Evolutionary conservation across 2,113 vertebrate genomes (phyloP), one percentile per base, ranked within the genome.

Genomic region (Clupea harengus): DNA sequence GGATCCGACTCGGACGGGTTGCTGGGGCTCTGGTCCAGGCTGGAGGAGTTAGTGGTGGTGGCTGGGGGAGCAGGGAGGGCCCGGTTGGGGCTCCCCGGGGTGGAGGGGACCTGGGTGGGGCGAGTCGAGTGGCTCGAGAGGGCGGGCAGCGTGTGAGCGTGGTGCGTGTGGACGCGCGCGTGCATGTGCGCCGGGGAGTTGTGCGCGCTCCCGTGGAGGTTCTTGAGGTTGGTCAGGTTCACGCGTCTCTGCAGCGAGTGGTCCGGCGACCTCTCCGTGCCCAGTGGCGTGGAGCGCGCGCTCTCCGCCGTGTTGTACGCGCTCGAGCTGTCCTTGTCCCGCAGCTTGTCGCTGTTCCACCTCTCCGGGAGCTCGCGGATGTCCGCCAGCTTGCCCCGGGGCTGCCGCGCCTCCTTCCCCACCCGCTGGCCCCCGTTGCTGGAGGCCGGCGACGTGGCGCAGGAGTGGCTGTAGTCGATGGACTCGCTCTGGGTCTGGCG

Each of bases 241-340:
- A 97, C 94, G 84, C 95, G 92, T 86, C 96, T 93, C 82, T 97
- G 97, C 8, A 98, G 94, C 6, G 98, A 98, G 81, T 94, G 97
- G 67, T 98, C 97, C 0, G 97, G 96, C 13, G 98, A 99, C 39
- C 93, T 93, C 87, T 98, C 97, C 84, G 95, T 91, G 0, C 95
- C 96, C 7, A 97, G 89, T 0, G 98, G 98, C 0, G 97, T 97
- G 45, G 97, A 98, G 86, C 97, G 94, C 85, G 97, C 96, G 90
- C 97, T 99, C 90, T 99, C 98, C 0, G 98, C 98, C 0, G 97
- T 98, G 90, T 99, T 98, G 90, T 99, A 99, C 83, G 97, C 97
- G 20, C 98, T 99, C 45, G 98, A 99, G 89, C 96, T 98, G 92
- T 99, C 97, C 89, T 98, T 99, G 91, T 95, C 94, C 22, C 84